Conservation (phyloP, 2,113 vertebrate genomes). For the Nannospalax galili region DNA sequence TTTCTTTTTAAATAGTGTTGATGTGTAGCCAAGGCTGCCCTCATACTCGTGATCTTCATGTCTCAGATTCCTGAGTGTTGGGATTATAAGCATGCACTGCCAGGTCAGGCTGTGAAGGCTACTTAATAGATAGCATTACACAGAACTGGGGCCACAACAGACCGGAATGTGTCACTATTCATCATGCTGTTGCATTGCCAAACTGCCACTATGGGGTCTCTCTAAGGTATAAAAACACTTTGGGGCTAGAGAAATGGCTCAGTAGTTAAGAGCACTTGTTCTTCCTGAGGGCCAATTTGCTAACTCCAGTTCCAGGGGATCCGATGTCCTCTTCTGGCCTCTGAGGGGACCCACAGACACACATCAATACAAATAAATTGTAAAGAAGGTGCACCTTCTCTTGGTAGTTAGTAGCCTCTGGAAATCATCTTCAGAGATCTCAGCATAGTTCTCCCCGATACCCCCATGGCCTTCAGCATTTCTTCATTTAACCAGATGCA, state of each 20-base stretch:
- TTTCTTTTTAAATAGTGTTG: not conserved
- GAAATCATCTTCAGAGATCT: conserved; percentile 45
- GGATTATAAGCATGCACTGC: no score
- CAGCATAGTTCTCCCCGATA: conserved; percentile 38
- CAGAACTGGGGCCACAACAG: not conserved
- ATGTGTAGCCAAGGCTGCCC: no score
- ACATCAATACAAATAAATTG: not conserved
- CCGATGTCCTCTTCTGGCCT: not conserved
- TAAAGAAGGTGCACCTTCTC: not conserved
- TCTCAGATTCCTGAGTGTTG: not conserved
- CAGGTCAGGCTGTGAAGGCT: no score
- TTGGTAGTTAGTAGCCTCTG: conserved; percentile 39
- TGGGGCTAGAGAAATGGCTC: no score
- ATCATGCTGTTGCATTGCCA: conserved; percentile 12
- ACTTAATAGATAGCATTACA: not conserved
- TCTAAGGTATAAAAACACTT: conserved; percentile 2
- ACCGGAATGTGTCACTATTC: conserved; percentile 5
- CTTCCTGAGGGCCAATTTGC: no score
- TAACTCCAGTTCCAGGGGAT: not conserved
- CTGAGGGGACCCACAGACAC: not conserved
- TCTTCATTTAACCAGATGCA: conserved; percentile 45
- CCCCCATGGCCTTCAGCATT: conserved; percentile 4
- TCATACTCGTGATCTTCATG: not conserved
- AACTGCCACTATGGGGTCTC: not conserved
- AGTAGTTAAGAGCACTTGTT: no score